These are phyloP conservation scores for Zophobas morio DNA, from an alignment of 1,140 invertebrate genomes.

Conservation along the genomic window DNA sequence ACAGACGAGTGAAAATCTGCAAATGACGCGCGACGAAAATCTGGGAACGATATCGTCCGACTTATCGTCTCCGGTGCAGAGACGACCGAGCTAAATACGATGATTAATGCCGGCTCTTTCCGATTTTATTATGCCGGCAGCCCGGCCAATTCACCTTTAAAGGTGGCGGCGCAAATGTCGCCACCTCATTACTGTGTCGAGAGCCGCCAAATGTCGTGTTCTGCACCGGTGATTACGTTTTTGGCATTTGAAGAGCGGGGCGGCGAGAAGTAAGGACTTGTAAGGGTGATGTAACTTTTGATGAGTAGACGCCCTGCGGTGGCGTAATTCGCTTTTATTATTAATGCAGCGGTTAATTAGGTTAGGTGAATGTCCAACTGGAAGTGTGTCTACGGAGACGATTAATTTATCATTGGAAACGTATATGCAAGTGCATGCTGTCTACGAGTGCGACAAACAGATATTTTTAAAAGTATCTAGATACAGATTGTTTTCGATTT, in stretches of 20 bases:
- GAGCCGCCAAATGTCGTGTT: slow-evolving; percentile 4
- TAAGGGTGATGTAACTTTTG: too few species aligned
- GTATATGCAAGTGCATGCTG: too few species aligned
- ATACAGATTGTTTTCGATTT: too few species aligned
- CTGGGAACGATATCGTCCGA: slow-evolving; percentile 24
- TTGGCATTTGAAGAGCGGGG: slow-evolving; percentile 13
- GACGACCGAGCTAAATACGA: slow-evolving; percentile 16
- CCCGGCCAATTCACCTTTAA: slow-evolving; percentile 21
- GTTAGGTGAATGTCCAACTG: too few species aligned
- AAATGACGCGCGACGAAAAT: slow-evolving; percentile 26
- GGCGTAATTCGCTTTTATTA: too few species aligned
- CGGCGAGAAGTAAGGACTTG: background rate
- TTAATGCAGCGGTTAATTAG: too few species aligned
- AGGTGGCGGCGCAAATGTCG: slow-evolving; percentile 23
- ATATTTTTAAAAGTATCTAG: too few species aligned
- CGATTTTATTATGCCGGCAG: background rate
- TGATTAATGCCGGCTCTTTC: slow-evolving; percentile 14
- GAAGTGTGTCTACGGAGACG: too few species aligned
- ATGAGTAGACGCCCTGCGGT: too few species aligned
- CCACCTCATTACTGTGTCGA: slow-evolving; percentile 9
- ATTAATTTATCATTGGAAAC: too few species aligned
- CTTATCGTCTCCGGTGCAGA: slow-evolving; percentile 8
- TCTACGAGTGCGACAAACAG: too few species aligned
- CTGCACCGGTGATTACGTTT: background rate
- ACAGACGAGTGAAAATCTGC: slow-evolving; percentile 30